Evolutionary conservation across 1,140 invertebrate genomes (phyloP), one percentile per base, ranked within the genome.

Genomic region (Plodia interpunctella): DNA sequence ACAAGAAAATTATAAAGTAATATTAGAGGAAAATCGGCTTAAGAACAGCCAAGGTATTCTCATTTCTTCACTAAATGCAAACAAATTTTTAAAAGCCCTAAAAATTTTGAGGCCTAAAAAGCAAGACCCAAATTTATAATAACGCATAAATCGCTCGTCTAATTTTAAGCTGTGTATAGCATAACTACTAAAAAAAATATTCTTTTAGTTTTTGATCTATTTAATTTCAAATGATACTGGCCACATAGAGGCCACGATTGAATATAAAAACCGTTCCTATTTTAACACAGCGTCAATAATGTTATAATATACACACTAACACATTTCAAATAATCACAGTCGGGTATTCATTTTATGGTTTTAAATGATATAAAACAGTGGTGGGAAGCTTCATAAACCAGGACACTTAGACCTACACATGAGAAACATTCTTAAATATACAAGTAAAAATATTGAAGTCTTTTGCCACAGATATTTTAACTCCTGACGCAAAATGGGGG

Each of bases 61-160:
- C 6, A 44, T 44, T 15, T 44, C 19, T 52, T 59, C 50, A 57
- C 57, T 67, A 68, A 68, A 68, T 68, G 66, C 66, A 68, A 60
- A 59, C 49, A 32, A 62, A 55, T 44, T 44, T 55, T 56, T 56
- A 59, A 25, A 28, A 25, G 4, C 55, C 55, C 38, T 55, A 44
- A 15, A 10, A 44, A 5, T 32, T 44, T 44, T 13, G 10, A 9
- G 32, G 4, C 32, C 13, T 5, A 35, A 35, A 44, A 44, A n/a
- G n/a, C n/a, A n/a, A n/a, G n/a, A n/a, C n/a, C n/a, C 38, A 44
- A 15, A 2, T 1, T 17, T 38, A 52, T 17, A 44, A 44, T 44
- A 44, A n/a, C 3, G 15, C n/a, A n/a, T n/a, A 44, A 3, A 15
- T 44, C n/a, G 38, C 38, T 44, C 1, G 38, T 44, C 38, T 44